Base-by-base conservation (phyloP, 2,888 invertebrate species). In the Oscheius sp. region DNA sequence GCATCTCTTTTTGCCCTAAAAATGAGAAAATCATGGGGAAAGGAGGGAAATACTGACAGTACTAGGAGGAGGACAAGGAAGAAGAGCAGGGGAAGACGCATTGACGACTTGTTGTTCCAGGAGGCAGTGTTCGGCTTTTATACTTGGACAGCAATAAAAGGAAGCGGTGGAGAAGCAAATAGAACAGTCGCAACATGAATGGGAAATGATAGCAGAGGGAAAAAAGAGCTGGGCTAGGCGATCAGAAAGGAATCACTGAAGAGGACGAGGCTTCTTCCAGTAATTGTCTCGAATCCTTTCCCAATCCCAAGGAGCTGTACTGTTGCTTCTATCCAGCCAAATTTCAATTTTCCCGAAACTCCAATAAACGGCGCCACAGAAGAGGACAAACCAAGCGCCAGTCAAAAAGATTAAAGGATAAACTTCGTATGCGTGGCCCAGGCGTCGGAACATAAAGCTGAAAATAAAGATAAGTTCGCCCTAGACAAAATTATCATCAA, bases 241-340 rank as follows among this genome's bases (percentile, higher is more conserved):
- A 9, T 35, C 9, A 35, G 35, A 9, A 35, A 35, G 5, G 35
- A 9, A 35, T 6, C 35, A 9, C 35, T n/a, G n/a, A n/a, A n/a
- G n/a, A n/a, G n/a, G n/a, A n/a, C n/a, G n/a, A n/a, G n/a, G n/a
- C n/a, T n/a, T 35, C 35, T 35, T 35, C 35, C 35, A 9, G 35
- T 85, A 85, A 68, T 76, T 80, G 35, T 81, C 77, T 35, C 85
- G 79, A 55, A 81, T 75, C 52, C 85, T 78, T 27, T 75, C 76
- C 85, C 85, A 85, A 73, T 86, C 85, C 85, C 85, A 85, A 18
- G 85, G 85, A 49, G 85, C 83, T 12, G 58, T 77, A 12, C 68
- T 59, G 49, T 83, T 72, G 61, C 82, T 81, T 76, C 86, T 69
- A 76, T 86, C 86, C 13, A 86, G 75, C 86, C 86, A 86, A 55